These are phyloP conservation scores for Pseudopleuronectes americanus DNA, from an alignment of 2,797 vertebrate species.

Conservation along the genomic window DNA sequence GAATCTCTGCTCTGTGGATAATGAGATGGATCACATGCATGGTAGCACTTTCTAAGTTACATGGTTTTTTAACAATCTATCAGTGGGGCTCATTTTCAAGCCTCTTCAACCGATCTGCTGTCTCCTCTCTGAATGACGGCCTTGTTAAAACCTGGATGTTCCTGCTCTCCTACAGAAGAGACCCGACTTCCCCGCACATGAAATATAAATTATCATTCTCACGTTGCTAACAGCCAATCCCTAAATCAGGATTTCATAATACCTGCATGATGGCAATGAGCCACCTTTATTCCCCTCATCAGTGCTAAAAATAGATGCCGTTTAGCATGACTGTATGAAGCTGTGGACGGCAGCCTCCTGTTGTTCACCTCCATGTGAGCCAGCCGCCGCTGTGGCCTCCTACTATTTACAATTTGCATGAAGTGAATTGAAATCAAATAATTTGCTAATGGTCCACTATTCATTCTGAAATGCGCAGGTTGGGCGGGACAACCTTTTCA, in stretches of 20 bases:
- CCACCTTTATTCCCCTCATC: conserved; percentile 59
- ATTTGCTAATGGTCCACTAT: conserved; percentile 60
- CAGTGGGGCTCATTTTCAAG: conserved; percentile 63
- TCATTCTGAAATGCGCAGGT: conserved; percentile 43
- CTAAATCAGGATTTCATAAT: conserved; percentile 57
- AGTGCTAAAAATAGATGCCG: conserved; percentile 54
- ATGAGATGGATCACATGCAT: conserved; percentile 75
- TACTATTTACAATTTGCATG: conserved; percentile 55
- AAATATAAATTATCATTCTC: conserved; percentile 58
- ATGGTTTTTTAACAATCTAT: conserved; percentile 70
- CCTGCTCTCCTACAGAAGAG: conserved; percentile 22
- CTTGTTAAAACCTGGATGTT: conserved; percentile 53
- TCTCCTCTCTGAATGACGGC: conserved; percentile 45
- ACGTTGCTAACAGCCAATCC: conserved; percentile 43
- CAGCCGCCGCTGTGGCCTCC: conserved; percentile 24
- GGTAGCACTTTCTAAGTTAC: conserved; percentile 67
- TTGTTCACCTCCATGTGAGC: conserved; percentile 32
- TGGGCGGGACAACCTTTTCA: conserved; percentile 50
- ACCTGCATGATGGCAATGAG: conserved; percentile 52
- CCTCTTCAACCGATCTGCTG: conserved; percentile 52
- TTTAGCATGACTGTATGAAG: conserved; percentile 46
- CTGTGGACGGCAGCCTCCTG: conserved; percentile 38
- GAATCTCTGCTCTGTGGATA: conserved; percentile 67
- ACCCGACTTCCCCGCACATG: conserved; percentile 9
- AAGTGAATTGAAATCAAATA: conserved; percentile 52